Evolutionary conservation across 2,113 vertebrate species (phyloP).

Genomic region (Cepphus grylle): DNA sequence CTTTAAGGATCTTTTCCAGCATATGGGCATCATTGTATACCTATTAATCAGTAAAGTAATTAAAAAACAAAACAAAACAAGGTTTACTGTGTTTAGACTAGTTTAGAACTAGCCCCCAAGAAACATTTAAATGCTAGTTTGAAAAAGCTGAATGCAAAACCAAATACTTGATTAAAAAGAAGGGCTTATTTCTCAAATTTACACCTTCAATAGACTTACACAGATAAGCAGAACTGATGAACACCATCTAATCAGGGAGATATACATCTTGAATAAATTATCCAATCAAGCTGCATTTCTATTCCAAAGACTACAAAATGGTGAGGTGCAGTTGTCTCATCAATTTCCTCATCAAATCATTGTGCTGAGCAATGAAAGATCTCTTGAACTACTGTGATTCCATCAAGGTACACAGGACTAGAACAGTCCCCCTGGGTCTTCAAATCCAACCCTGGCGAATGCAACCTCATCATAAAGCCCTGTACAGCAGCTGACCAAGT

Average conservation of each 20-base stretch:
- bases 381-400: background rate
- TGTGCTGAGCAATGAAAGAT: background rate
- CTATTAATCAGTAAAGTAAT: slow-evolving; percentile 70
- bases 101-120: background rate
- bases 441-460: background rate
- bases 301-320: background rate
- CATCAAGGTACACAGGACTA: background rate
- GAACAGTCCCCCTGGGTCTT: background rate
- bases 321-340: background rate
- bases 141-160: background rate
- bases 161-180: background rate
- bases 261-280: background rate
- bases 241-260: background rate
- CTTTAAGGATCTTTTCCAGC: slow-evolving; percentile 93
- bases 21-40: slow-evolving; percentile 97
- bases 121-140: background rate
- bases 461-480: background rate
- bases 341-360: background rate
- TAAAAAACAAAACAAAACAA: slow-evolving; percentile 16
- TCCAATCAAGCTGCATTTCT: background rate
- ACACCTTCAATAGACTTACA: background rate
- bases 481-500: background rate
- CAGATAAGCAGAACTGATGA: background rate
- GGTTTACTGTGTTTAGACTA: background rate
- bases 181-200: background rate